phyloP scores from a whole-genome alignment of 2,888 invertebrate genomes.

The Pachydiplax longipennis region DNA sequence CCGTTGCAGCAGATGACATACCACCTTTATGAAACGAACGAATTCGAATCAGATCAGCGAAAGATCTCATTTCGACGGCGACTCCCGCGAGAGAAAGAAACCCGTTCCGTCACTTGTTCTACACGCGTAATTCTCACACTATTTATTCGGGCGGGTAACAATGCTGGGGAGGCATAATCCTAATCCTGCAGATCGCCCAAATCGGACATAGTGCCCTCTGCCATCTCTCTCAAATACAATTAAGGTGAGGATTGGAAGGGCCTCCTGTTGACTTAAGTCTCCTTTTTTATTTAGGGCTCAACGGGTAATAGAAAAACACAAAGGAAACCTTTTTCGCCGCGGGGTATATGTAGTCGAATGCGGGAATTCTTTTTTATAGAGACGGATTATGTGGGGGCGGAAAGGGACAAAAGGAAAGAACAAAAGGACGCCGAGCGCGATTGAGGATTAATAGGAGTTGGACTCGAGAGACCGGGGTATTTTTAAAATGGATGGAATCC shows the following conservation, averaged over 20 bases:
- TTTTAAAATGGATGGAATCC: neutral
- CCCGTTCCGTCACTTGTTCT: neutral
- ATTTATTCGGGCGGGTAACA: neutral
- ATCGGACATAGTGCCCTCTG: neutral
- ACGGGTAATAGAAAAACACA: neutral
- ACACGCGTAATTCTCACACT: neutral
- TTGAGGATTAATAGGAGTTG: neutral
- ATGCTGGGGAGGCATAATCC: neutral
- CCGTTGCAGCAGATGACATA: too few species aligned
- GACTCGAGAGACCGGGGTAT: neutral
- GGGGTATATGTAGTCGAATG: neutral
- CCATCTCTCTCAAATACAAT: neutral
- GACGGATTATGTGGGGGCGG: neutral
- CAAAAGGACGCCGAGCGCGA: neutral
- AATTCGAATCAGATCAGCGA: too few species aligned
- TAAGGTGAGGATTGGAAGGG: neutral
- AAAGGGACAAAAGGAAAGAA: neutral
- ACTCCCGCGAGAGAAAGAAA: neutral
- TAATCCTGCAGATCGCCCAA: neutral
- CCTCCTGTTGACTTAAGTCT: neutral
- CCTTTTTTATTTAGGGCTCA: neutral
- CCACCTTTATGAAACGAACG: too few species aligned
- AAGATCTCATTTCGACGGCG: neutral
- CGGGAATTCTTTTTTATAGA: neutral
- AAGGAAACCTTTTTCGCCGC: neutral